Conservation (phyloP, 2,888 invertebrate species). For the Drosophila borealis region DNA sequence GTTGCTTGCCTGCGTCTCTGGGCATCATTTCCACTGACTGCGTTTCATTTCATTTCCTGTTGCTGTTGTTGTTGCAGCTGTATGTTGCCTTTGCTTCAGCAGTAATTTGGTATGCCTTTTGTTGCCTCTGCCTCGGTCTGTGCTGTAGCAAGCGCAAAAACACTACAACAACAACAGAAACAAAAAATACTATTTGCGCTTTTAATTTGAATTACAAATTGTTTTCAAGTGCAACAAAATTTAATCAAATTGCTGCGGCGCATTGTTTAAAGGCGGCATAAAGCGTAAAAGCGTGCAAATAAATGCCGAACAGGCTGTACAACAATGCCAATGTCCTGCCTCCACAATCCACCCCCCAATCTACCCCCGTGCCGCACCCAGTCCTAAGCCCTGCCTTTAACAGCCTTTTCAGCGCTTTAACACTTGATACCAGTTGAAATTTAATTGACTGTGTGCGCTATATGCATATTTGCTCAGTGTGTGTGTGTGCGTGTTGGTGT, state of each 20-base stretch:
- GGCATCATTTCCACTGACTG: slow-evolving; percentile 79
- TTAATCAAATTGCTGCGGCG: slow-evolving; percentile 66
- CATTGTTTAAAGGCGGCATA: slow-evolving; percentile 42
- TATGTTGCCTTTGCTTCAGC: slow-evolving; percentile 58
- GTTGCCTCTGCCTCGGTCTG: slow-evolving; percentile 37
- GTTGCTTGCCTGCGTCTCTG: slow-evolving; percentile 50
- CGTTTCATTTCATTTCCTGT: slow-evolving; percentile 65
- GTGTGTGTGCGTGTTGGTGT: slow-evolving; percentile 11
- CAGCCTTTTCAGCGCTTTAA: slow-evolving; percentile 57
- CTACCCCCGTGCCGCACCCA: not conserved
- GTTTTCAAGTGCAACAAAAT: slow-evolving; percentile 63
- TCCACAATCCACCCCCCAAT: not conserved
- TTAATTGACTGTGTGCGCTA: slow-evolving; percentile 73
- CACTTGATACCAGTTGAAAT: slow-evolving; percentile 69
- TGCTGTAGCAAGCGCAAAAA: not conserved
- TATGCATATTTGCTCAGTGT: slow-evolving; percentile 19
- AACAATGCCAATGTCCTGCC: not conserved
- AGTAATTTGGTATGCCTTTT: slow-evolving; percentile 77
- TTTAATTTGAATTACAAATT: slow-evolving; percentile 80
- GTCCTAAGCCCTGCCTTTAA: not conserved
- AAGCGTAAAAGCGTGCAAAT: slow-evolving; percentile 26
- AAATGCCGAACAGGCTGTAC: slow-evolving; percentile 42
- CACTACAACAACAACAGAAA: not conserved
- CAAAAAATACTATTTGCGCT: slow-evolving; percentile 60
- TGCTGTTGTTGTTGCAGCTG: slow-evolving; percentile 16